Conservation (phyloP, 2,888 invertebrate genomes). For the Tetropium fuscum region DNA sequence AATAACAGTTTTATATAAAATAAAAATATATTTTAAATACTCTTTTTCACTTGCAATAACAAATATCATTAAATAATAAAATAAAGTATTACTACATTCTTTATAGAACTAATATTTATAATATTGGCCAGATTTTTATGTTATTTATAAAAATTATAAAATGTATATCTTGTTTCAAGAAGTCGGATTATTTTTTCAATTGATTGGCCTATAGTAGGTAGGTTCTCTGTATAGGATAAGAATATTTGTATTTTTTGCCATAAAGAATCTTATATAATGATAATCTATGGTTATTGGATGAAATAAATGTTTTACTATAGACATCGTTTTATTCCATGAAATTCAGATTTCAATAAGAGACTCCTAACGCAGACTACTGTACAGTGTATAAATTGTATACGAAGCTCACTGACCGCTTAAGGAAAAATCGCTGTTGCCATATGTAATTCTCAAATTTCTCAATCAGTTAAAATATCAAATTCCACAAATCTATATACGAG, state of each 20-base stretch:
- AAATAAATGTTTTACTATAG: conserved; percentile 17
- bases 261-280: conserved; percentile 25
- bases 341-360: no score
- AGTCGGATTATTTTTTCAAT: conserved; percentile 7
- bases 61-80: conserved; percentile 15
- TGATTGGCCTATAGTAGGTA: conserved; percentile 18
- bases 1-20: conserved; percentile 36
- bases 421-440: no score
- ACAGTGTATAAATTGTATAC: no score
- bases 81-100: conserved; percentile 13
- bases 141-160: conserved; percentile 1
- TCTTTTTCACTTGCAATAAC: conserved; percentile 60
- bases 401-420: no score
- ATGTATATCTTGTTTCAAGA: conserved; percentile 5
- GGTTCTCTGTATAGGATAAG: conserved; percentile 7
- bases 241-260: conserved; percentile 26
- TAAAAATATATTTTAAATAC: conserved; percentile 59
- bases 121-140: not conserved
- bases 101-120: conserved; percentile 22
- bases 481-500: no score
- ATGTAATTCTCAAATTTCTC: no score
- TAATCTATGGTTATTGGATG: conserved; percentile 20
- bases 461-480: no score
- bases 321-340: conserved; percentile 10
- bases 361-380: no score